Evolutionary conservation across 1,140 invertebrate species (phyloP), one percentile per base, ranked within the genome.

Genomic region (Asobara japonica): DNA sequence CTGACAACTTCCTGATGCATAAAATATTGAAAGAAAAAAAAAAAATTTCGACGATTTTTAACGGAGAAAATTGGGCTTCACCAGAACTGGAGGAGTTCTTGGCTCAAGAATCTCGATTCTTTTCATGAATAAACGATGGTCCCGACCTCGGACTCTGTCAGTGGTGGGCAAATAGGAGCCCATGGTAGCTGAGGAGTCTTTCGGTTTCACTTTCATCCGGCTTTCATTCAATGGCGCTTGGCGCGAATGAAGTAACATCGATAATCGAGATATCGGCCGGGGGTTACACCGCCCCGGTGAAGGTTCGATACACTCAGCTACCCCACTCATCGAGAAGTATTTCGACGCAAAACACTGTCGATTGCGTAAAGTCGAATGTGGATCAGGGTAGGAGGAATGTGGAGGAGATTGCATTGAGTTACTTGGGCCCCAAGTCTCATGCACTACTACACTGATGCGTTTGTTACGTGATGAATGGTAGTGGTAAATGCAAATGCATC

Each of bases 351-450:
- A 84, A 80, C 79, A 83, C 79, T 83, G 83, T 85, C 84, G 83
- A 86, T 86, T 86, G 83, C 83, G 82, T 85, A 84, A 86, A 83
- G 77, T 83, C 83, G 82, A 86, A 78, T 78, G 41, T n/a, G 6
- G 20, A 86, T 51, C 71, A 82, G 83, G 83, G 69, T 13, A 62
- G 2, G 71, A 86, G 76, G 64, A 79, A 10, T 3, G 11, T 6
- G 3, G 11, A 72, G 38, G 48, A 83, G 73, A 48, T 36, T n/a
- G 25, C 22, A 48, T 20, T n/a, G 65, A 48, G 41, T 48, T 48
- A 48, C n/a, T n/a, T n/a, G n/a, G n/a, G n/a, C n/a, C n/a, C n/a
- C n/a, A n/a, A n/a, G n/a, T n/a, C n/a, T n/a, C n/a, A n/a, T n/a
- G n/a, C n/a, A n/a, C n/a, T n/a, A n/a, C n/a, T n/a, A n/a, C n/a